Base-by-base conservation (phyloP, 2,113 vertebrate genomes). In the Electrona antarctica region DNA sequence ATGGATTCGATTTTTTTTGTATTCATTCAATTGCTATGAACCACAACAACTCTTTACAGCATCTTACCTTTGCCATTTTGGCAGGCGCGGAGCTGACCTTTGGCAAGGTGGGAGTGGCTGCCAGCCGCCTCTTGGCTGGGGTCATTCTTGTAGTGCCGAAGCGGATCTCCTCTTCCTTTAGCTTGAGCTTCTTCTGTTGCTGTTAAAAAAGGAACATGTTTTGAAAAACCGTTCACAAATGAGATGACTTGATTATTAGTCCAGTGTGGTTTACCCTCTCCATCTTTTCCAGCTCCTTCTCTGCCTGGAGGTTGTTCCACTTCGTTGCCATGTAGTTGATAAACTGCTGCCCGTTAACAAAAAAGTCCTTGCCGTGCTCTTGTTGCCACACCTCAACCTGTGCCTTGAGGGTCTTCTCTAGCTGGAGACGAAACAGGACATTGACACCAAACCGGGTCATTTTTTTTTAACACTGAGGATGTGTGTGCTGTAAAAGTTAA, bases 141-240 rank as follows among this genome's bases (percentile, higher is more conserved):
- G 94, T 96, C 54, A 94, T 87, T 7, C 81, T 11, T 21, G 21
- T 1, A 4, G 95, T 96, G 13, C 97, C 96, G 0, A 93, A 98
- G 0, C 95, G 80, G 95, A 98, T 96, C 74, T 98, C 97, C 0
- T 95, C 86, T 72, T 98, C 95, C 0, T 77, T 97, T 82, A 97
- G 95, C 60, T 89, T 95, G 11, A 67, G 94, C 73, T 97, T 98
- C 87, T 97, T 98, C 56, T 96, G 84, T 91, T 97, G 96, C 97
- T 99, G 14, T 75, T 54, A 61, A 0, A 73, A 59, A 67, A n/a
- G n/a, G 1, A 48, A 51, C 6, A 14, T 0, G 49, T 21, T 21
- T 21, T 21, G 21, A 21, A 21, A 21, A 21, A 21, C 1, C 21
- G 21, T 21, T 21, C 21, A 21, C 21, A 21, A 21, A 67, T 41